Conservation (phyloP, 2,888 invertebrate species). For the Rhabditoides inermis region DNA sequence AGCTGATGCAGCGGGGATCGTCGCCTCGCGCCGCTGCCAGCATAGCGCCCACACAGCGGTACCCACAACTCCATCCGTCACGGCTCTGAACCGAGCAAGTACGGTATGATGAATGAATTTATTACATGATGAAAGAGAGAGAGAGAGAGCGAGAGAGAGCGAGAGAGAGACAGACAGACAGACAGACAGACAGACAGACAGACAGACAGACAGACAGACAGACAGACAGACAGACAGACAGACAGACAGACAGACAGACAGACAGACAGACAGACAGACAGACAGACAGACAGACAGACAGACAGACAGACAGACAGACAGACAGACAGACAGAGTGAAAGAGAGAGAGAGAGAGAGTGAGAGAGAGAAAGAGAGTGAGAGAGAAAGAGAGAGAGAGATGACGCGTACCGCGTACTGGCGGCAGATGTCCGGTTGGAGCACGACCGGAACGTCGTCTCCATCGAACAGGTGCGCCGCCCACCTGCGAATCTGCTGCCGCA, state of each 20-base stretch:
- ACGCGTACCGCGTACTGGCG: not conserved
- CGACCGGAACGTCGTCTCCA: not conserved
- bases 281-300: not conserved
- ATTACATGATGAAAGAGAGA: too few species aligned
- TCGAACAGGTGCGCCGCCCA: too few species aligned
- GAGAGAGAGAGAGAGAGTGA: not conserved
- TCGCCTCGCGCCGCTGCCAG: too few species aligned
- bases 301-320: not conserved
- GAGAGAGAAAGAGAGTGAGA: not conserved
- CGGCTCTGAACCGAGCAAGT: too few species aligned
- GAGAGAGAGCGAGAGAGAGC: too few species aligned
- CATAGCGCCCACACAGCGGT: too few species aligned
- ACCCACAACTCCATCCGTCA: too few species aligned
- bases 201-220: not conserved
- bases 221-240: not conserved
- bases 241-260: not conserved
- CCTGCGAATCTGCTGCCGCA: too few species aligned
- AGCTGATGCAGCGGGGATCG: too few species aligned
- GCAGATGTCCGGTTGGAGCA: not conserved
- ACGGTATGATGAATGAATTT: too few species aligned
- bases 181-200: not conserved
- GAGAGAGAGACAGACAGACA: too few species aligned
- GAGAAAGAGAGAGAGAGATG: not conserved
- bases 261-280: not conserved
- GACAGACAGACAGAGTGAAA: not conserved